These are phyloP conservation scores for Rhinopomastus cyanomelas DNA, from an alignment of 2,113 vertebrate genomes.

Conservation along the genomic window DNA sequence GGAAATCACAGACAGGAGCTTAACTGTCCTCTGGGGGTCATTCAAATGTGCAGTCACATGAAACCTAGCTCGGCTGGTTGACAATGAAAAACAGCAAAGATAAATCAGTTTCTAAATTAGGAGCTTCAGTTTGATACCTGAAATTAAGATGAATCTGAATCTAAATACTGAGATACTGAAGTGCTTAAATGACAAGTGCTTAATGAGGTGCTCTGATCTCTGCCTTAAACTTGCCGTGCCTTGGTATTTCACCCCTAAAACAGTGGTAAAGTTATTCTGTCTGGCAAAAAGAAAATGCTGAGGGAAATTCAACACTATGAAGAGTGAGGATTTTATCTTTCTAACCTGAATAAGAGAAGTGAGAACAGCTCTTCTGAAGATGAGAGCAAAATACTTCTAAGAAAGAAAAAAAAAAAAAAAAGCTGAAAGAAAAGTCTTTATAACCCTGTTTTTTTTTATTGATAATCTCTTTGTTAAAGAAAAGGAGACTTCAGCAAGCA, in stretches of 20 bases:
- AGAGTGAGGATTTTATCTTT: background rate
- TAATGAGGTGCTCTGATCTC: background rate
- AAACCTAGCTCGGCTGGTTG: background rate
- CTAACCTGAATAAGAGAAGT: background rate
- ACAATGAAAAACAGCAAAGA: conserved; percentile 15
- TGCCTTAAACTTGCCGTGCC: background rate
- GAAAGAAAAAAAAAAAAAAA: background rate
- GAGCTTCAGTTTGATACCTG: background rate
- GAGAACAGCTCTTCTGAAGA: background rate
- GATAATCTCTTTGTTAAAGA: background rate
- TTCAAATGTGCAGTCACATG: conserved; percentile 25
- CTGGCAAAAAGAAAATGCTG: background rate
- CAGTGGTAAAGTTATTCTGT: background rate
- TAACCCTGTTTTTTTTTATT: background rate
- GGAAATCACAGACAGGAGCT: background rate
- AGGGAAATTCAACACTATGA: background rate
- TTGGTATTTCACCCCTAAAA: background rate
- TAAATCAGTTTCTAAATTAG: conserved; percentile 41
- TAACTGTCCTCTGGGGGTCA: background rate
- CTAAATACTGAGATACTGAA: background rate
- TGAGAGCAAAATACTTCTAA: background rate
- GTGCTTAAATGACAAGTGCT: background rate
- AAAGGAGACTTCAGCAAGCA: background rate
- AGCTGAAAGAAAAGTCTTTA: background rate
- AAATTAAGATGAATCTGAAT: conserved; percentile 36